A percentile compares a stretch with the other conserved stretches of the same genome.
These are phyloP conservation scores for Pherbina coryleti DNA, from an alignment of 2,888 invertebrate species.

Conservation along the genomic window DNA sequence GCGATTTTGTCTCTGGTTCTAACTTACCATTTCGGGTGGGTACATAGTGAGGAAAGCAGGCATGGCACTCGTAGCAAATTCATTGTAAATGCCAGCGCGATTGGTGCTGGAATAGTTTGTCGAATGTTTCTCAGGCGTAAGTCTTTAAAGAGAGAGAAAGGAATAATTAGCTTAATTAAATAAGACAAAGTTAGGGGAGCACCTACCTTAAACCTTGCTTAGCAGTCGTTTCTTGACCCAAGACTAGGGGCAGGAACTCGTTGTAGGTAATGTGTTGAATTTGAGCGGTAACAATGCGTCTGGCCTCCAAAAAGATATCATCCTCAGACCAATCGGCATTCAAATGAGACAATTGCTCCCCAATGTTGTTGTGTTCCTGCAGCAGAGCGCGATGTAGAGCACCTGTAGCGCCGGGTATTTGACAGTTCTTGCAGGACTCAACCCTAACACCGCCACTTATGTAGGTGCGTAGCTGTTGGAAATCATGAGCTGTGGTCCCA, in stretches of 20 bases:
- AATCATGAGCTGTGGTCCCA: conserved; percentile 79
- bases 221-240: conserved; percentile 73
- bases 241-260: conserved; percentile 83
- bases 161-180: background rate
- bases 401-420: conserved; percentile 76
- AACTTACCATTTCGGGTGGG: conserved; percentile 76
- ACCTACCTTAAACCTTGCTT: conserved; percentile 73
- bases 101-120: conserved; percentile 85
- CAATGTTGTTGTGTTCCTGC: conserved; percentile 85
- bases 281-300: conserved; percentile 81
- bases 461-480: conserved; percentile 78
- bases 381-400: conserved; percentile 80
- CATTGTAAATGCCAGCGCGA: conserved; percentile 82
- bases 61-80: conserved; percentile 81
- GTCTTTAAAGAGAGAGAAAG: conserved; percentile 69
- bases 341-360: conserved; percentile 76
- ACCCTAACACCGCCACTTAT: conserved; percentile 79
- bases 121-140: conserved; percentile 80
- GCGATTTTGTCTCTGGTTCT: too few relatives aligned
- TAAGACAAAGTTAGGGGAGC: background rate
- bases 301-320: conserved; percentile 80
- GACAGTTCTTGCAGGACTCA: conserved; percentile 76
- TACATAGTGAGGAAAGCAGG: conserved; percentile 84
- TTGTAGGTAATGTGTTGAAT: conserved; percentile 88
- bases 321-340: conserved; percentile 87